Evolutionary conservation across 2,113 vertebrate genomes (phyloP), one percentile per base, ranked within the genome.

Genomic region (Marmota monax): DNA sequence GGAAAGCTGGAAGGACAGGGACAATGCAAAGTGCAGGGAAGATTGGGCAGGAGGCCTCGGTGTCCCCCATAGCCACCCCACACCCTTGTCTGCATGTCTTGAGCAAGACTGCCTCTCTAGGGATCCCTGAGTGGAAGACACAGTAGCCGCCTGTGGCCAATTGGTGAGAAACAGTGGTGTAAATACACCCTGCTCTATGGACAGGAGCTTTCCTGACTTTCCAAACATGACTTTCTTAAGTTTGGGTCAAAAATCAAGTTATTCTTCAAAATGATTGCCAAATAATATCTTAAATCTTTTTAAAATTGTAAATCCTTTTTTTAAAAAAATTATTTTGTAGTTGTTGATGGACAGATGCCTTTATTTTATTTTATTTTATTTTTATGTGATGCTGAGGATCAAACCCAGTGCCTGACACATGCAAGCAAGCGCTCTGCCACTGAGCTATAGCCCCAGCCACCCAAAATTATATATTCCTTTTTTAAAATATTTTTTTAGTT

Each of bases 201-300:
- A 69, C 48, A 84, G 29, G 76, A 11, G n/a, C 34, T 72, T 79
- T 70, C 1, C 0, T 73, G 65, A 20, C 56, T 63, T 91, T 79
- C 86, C 34, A 80, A 83, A 90, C 82, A 25, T 79, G 25, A 69
- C n/a, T 88, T 9, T 83, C 63, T 58, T 73, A 72, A 93, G 73
- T 32, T 53, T 37, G 48, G 58, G 34, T 76, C 17, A 74, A 56
- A 70, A 85, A 92, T 61, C 58, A 69, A 72, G 85, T 85, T 88
- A 63, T 82, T 84, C 37, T 95, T 88, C 69, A 61, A 51, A 92
- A 78, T 1, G 3, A 82, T 42, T 85, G 58, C 67, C 51, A 70
- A 45, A n/a, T 80, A 74, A n/a, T 51, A 65, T 8, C 18, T 92
- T 94, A 51, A 74, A 61, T 70, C 3, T 88, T 96, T 34, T 58